A percentile compares a stretch with the other conserved stretches of the same genome.
phyloP scores from a whole-genome alignment of 1,140 invertebrate species.

The Trichonephila clavipes region DNA sequence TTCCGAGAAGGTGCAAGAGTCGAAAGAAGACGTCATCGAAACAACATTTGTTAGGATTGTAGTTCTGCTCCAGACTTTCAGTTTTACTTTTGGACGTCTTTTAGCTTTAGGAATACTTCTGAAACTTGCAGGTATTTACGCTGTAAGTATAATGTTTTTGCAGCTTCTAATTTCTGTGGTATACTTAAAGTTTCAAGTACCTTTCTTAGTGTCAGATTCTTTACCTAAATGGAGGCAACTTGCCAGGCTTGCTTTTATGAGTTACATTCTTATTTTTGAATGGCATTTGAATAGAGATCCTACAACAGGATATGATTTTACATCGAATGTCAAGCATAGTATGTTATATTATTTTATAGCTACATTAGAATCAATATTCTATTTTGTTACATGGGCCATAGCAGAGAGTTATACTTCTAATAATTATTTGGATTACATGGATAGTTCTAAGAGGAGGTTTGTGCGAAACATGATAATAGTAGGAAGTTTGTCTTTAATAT shows the following conservation, averaged over 20 bases:
- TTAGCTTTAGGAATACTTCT: slow-evolving; percentile 68
- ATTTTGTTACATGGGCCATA: slow-evolving; percentile 66
- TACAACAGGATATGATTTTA: slow-evolving; percentile 66
- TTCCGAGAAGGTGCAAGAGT: not conserved
- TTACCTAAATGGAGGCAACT: slow-evolving; percentile 67
- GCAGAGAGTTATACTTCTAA: not conserved
- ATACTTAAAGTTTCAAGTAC: slow-evolving; percentile 72
- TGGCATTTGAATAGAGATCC: slow-evolving; percentile 71
- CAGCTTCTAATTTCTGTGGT: slow-evolving; percentile 65
- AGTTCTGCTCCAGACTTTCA: slow-evolving; percentile 54
- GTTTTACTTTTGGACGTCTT: slow-evolving; percentile 68
- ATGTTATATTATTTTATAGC: slow-evolving; percentile 64
- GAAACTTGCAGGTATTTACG: slow-evolving; percentile 69
- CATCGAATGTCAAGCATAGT: slow-evolving; percentile 66
- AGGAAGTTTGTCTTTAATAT: slow-evolving; percentile 41
- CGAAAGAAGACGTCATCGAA: not conserved
- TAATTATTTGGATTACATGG: not conserved
- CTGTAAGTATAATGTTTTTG: slow-evolving; percentile 66
- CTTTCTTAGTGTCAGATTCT: slow-evolving; percentile 52
- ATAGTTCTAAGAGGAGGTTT: not conserved
- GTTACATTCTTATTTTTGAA: slow-evolving; percentile 72
- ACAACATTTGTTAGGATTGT: not conserved
- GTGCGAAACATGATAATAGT: slow-evolving; percentile 31
- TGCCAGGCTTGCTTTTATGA: slow-evolving; percentile 56
- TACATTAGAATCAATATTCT: slow-evolving; percentile 67